Evolutionary conservation across 1,140 invertebrate species (phyloP).

Genomic region (Formica selysi): DNA sequence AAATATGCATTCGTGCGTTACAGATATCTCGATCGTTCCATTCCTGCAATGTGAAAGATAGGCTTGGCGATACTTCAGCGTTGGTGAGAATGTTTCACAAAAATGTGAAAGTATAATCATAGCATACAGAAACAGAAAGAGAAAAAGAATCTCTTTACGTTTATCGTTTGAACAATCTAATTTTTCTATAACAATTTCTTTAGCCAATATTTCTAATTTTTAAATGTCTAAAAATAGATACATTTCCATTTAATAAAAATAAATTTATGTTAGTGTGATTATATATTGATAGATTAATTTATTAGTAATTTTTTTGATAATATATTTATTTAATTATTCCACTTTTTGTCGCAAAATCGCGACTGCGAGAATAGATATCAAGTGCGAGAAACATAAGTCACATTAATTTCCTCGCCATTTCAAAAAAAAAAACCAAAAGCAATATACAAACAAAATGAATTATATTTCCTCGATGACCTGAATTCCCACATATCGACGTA

Average conservation of each 20-base stretch:
- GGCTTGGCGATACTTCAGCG: neutral
- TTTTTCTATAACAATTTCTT: neutral
- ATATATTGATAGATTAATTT: neutral
- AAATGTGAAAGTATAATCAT: neutral
- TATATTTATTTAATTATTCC: neutral
- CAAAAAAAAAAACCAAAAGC: neutral
- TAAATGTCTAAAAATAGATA: neutral
- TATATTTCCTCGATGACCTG: neutral
- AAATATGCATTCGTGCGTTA: slow-evolving; percentile 29
- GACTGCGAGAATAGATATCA: neutral
- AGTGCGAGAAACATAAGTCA: neutral
- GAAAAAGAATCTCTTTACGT: neutral
- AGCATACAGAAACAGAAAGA: neutral
- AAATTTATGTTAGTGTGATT: neutral
- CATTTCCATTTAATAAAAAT: slow-evolving; percentile 2
- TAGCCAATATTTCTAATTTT: neutral
- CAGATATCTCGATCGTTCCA: slow-evolving; percentile 8
- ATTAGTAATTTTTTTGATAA: neutral
- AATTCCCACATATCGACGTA: neutral
- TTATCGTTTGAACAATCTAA: neutral
- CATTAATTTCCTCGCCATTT: neutral
- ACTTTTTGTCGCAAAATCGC: neutral
- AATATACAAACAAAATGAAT: neutral
- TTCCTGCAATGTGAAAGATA: neutral
- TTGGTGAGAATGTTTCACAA: neutral